Evolutionary conservation across 2,797 vertebrate species (phyloP).

Genomic region (Cuniculus paca): DNA sequence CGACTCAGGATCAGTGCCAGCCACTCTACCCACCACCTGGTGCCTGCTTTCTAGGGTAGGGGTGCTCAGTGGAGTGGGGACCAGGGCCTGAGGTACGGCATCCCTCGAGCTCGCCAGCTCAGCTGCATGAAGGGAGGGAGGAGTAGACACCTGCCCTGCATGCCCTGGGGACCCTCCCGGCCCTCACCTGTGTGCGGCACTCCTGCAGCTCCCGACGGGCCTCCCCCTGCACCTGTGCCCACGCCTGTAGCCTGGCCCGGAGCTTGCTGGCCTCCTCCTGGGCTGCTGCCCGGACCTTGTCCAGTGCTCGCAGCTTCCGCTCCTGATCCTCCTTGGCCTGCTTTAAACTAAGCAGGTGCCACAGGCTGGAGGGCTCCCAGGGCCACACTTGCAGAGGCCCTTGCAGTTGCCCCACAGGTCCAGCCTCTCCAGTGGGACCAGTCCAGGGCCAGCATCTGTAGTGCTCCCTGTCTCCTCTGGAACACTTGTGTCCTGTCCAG

Average conservation of each 20-base stretch:
- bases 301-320: conserved; percentile 88
- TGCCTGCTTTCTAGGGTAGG: neutral
- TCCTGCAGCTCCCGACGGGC: conserved; percentile 90
- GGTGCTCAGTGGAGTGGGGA: neutral
- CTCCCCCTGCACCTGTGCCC: conserved; percentile 88
- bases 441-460: neutral
- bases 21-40: neutral
- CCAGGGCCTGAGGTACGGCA: neutral
- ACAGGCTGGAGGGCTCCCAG: neutral
- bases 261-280: conserved; percentile 88
- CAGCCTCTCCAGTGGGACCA: too few species aligned
- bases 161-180: neutral
- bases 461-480: neutral
- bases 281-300: conserved; percentile 87
- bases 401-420: neutral
- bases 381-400: neutral
- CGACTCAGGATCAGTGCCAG: neutral
- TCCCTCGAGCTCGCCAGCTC: too few species aligned
- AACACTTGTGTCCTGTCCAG: neutral
- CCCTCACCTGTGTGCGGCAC: conserved; percentile 90
- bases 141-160: neutral
- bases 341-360: conserved; percentile 87
- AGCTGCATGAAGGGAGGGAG: neutral
- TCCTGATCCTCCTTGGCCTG: conserved; percentile 90
- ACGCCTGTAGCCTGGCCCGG: conserved; percentile 87